Conservation (phyloP, 2,888 invertebrate genomes). For the Steromphala cineraria region DNA sequence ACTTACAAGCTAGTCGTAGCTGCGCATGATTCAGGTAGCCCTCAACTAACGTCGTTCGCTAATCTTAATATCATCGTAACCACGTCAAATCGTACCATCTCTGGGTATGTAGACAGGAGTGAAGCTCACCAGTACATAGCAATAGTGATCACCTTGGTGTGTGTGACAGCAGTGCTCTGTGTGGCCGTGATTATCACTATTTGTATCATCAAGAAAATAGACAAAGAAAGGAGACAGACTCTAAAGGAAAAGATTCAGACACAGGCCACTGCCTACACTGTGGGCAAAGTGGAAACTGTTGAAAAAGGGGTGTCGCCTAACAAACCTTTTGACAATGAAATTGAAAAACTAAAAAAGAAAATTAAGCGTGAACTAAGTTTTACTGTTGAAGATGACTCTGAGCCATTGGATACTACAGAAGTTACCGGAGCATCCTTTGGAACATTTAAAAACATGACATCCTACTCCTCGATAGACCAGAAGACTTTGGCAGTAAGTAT, state of each 20-base stretch:
- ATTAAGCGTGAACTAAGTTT: constrained; percentile 64
- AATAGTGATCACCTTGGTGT: constrained; percentile 61
- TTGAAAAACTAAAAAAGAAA: constrained; percentile 56
- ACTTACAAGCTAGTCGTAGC: constrained; percentile 57
- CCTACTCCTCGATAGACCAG: constrained; percentile 52
- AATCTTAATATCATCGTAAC: constrained; percentile 52
- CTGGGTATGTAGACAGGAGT: constrained; percentile 22
- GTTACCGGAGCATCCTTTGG: constrained; percentile 58
- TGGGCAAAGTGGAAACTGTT: constrained; percentile 1
- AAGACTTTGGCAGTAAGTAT: constrained; percentile 55
- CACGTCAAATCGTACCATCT: constrained; percentile 49
- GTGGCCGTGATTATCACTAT: constrained; percentile 60
- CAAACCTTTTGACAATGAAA: constrained; percentile 43
- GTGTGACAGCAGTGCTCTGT: constrained; percentile 58
- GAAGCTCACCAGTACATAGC: constrained; percentile 56
- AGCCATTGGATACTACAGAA: constrained; percentile 43
- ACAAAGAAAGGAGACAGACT: constrained; percentile 41
- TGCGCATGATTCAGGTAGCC: constrained; percentile 58
- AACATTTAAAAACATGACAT: constrained; percentile 55
- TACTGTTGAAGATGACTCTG: constrained; percentile 53
- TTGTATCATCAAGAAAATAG: constrained; percentile 56
- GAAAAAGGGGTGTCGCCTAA: constrained; percentile 23
- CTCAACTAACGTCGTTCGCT: constrained; percentile 47
- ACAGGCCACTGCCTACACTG: not conserved
- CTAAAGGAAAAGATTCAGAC: not conserved